Conservation (phyloP, 1,140 invertebrate species). For the Epicauta chinensis region DNA sequence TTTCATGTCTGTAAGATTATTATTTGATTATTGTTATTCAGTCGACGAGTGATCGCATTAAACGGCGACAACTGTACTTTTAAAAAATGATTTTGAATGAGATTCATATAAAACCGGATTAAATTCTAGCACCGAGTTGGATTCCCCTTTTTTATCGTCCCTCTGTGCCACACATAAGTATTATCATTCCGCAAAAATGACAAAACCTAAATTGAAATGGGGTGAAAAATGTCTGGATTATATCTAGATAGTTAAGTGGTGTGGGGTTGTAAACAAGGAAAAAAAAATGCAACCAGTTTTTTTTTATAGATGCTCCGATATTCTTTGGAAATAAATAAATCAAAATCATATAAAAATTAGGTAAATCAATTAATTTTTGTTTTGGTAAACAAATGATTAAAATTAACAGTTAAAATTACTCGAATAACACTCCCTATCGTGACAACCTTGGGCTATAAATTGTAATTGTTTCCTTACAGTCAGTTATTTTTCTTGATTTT, state of each 20-base stretch:
- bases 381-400: not conserved
- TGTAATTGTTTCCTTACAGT: constrained; percentile 12
- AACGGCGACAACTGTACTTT: no score
- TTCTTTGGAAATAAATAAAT: no score
- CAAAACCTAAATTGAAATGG: constrained; percentile 24
- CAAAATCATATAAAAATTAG: no score
- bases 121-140: constrained; percentile 13
- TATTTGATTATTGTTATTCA: no score
- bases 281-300: not conserved
- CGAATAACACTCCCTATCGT: constrained; percentile 13
- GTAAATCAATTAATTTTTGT: no score
- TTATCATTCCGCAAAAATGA: constrained; percentile 23
- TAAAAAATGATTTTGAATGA: not conserved
- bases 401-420: constrained; percentile 14
- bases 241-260: constrained; percentile 18
- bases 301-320: no score
- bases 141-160: constrained; percentile 22
- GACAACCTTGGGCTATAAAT: constrained; percentile 17
- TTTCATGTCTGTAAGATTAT: no score
- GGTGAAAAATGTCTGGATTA: constrained; percentile 27
- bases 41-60: no score
- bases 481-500: constrained; percentile 7
- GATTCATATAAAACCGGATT: constrained; percentile 15
- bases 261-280: not conserved
- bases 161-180: constrained; percentile 19